phyloP scores from a whole-genome alignment of 2,888 invertebrate genomes.

The Cistogaster globosa region DNA sequence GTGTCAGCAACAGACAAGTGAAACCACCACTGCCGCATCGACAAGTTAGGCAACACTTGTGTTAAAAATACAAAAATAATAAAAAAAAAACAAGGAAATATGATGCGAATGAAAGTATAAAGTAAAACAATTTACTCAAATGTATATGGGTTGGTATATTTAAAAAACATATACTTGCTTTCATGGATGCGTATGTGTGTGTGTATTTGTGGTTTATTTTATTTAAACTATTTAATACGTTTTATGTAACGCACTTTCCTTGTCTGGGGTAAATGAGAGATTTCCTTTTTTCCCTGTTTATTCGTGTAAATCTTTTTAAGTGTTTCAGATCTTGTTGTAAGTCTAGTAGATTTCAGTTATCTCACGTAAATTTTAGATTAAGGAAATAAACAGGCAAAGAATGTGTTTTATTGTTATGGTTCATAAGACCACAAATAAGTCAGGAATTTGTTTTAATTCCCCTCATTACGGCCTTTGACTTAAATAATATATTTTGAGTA shows the following conservation, averaged over 20 bases:
- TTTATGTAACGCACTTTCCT: background rate
- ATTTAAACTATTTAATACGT: conserved; percentile 16
- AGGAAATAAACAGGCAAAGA: background rate
- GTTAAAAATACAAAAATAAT: background rate
- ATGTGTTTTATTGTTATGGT: background rate
- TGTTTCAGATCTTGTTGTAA: background rate
- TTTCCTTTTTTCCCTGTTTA: background rate
- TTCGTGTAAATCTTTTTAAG: conserved; percentile 9
- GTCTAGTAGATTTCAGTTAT: background rate
- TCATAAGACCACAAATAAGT: too few species aligned
- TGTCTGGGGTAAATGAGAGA: background rate
- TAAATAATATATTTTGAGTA: background rate
- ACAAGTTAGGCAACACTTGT: background rate
- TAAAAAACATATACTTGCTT: background rate
- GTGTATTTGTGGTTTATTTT: conserved; percentile 4
- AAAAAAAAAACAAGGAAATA: conserved; percentile 1
- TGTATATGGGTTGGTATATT: background rate
- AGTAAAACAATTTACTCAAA: background rate
- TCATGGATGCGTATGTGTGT: background rate
- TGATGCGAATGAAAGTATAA: background rate
- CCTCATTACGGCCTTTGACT: background rate
- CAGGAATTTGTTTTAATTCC: too few species aligned
- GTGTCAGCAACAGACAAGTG: conserved; percentile 74
- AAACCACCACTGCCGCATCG: conserved; percentile 32
- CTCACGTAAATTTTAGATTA: background rate